These are phyloP conservation scores for Ramphastos sulfuratus DNA, from an alignment of 2,113 vertebrate species.

Conservation along the genomic window DNA sequence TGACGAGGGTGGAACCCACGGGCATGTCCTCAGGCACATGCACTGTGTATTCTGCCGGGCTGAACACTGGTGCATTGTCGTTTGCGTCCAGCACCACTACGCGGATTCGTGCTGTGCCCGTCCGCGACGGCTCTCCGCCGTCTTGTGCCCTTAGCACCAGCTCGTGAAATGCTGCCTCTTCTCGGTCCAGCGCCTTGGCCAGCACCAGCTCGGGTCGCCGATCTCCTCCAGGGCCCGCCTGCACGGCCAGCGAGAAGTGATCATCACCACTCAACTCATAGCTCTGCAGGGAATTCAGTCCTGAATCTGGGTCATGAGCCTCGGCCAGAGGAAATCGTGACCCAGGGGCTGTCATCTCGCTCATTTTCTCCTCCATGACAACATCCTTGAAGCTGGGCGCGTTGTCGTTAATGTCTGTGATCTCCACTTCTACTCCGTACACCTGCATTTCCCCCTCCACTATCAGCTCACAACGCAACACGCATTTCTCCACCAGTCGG, in stretches of 20 bases:
- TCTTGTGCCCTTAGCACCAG: slow-evolving; percentile 74
- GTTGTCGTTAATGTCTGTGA: neutral
- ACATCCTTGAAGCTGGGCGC: rapidly evolving
- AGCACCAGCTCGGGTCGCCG: slow-evolving; percentile 81
- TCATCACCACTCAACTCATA: neutral
- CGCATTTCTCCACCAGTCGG: neutral
- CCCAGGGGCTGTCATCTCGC: neutral
- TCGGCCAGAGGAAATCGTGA: neutral
- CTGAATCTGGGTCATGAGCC: slow-evolving; percentile 53
- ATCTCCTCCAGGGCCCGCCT: slow-evolving; percentile 71
- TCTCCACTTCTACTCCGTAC: neutral
- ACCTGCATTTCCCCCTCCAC: neutral
- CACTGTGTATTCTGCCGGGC: too few species aligned
- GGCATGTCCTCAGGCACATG: too few species aligned
- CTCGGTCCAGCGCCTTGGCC: slow-evolving; percentile 71
- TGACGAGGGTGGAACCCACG: too few species aligned
- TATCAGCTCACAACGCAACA: neutral
- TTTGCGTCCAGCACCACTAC: too few species aligned
- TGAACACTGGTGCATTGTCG: too few species aligned
- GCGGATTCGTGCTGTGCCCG: neutral
- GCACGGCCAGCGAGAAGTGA: slow-evolving; percentile 77
- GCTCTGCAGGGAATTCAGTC: slow-evolving; percentile 59
- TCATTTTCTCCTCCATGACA: neutral
- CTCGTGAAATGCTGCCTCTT: slow-evolving; percentile 75
- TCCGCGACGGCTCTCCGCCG: neutral